Evolutionary conservation across 2,113 vertebrate genomes (phyloP), one percentile per base, ranked within the genome.

Genomic region (Pionites leucogaster): DNA sequence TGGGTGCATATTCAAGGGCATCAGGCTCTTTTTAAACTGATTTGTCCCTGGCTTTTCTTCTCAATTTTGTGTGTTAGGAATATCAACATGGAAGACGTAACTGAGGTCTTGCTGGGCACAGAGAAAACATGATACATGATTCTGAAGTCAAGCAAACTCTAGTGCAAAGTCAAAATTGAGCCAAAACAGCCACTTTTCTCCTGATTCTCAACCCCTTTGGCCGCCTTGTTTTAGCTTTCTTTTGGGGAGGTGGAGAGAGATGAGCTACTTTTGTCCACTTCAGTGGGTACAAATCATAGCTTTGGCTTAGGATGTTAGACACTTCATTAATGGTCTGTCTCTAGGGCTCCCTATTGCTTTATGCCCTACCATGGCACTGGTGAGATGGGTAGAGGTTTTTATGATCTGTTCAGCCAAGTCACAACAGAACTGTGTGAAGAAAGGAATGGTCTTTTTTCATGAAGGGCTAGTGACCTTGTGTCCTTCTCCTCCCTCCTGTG

Each of bases 1-100:
- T 65, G 86, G 87, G 79, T 86, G 65, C 62, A 33, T 55, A 75
- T 22, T 25, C 0, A 0, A 52, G 55, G 57, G 9, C 80, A 94
- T 94, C 90, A 77, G 60, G 53, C 79, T 77, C 78, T 50, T 39
- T 88, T 92, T 63, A 88, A 55, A 80, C 25, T 44, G 24, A 37
- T n/a, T 76, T 4, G 10, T 20, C 28, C 55, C 31, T 35, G 12
- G 62, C 35, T 79, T 72, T 52, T 19, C 46, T 17, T 41, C 55
- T 62, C 77, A 59, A 50, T 39, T 92, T 74, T 65, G 3, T 82
- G 41, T 62, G 18, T 69, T 65, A 53, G 53, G 59, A 90, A 57
- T 80, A 74, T 37, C 37, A 62, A 10, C 2, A 0, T 50, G 42
- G 35, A 75, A 86, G 62, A 71, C 17, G 4, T 20, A 53, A 41